Evolutionary conservation across 1,140 invertebrate genomes (phyloP).

Genomic region (Aphaenogaster ashmeadi): DNA sequence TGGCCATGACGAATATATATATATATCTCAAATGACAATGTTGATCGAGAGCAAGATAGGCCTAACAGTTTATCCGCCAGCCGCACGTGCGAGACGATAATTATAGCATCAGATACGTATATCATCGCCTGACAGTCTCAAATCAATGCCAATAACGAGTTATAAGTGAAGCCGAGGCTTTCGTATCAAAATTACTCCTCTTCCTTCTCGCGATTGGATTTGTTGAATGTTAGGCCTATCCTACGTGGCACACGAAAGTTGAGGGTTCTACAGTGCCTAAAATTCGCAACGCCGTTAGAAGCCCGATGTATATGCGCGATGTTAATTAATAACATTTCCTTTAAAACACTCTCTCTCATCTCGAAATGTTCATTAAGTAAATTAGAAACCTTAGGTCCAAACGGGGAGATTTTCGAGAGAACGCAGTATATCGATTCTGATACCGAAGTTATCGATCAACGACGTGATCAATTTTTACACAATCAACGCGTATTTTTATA

Average conservation of each 20-base stretch:
- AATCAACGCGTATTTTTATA: slow-evolving; percentile 34
- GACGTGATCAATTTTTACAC: slow-evolving; percentile 44
- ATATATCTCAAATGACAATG: slow-evolving; percentile 69
- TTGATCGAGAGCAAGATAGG: slow-evolving; percentile 63
- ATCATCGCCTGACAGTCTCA: not conserved
- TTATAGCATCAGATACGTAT: not conserved
- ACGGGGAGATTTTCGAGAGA: not conserved
- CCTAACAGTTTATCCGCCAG: slow-evolving; percentile 43
- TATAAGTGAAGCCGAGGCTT: slow-evolving; percentile 7
- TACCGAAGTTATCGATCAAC: slow-evolving; percentile 20
- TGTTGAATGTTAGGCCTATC: slow-evolving; percentile 40
- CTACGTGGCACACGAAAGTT: slow-evolving; percentile 24
- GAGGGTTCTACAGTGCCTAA: slow-evolving; percentile 6
- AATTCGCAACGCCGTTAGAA: not conserved
- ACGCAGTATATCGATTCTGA: not conserved
- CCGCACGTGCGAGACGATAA: slow-evolving; percentile 37
- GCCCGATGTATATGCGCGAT: not conserved
- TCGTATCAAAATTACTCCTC: slow-evolving; percentile 25
- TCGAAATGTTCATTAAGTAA: not conserved
- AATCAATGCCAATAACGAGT: slow-evolving; percentile 11
- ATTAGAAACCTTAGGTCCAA: not conserved
- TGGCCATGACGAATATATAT: slow-evolving; percentile 74
- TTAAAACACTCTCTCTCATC: not conserved
- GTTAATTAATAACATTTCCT: not conserved
- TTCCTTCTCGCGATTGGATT: not conserved